Evolutionary conservation across 2,113 vertebrate species (phyloP), one percentile per base, ranked within the genome.

Genomic region (Neoarius graeffei): DNA sequence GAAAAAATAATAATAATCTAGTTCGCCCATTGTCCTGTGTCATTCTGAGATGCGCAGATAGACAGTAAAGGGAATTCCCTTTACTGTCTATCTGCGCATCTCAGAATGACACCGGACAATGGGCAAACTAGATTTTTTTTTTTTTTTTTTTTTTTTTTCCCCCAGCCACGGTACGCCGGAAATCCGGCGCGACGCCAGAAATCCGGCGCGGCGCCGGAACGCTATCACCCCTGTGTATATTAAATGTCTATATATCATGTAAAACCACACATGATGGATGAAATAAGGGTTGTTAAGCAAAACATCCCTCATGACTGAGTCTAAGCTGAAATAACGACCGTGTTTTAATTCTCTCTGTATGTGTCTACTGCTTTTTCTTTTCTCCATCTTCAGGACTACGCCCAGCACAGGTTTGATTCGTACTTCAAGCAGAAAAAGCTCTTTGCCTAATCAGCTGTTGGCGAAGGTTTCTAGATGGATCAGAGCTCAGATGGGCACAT

Each of bases 361-460:
- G 23, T 87, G 0, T 87, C 4, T 86, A 6, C 0, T 42, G 2
- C 35, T 42, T 42, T 88, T 10, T 74, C 0, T 62, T 48, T 87
- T 67, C 69, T 60, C 66, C 17, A 0, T 67, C 91, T 89, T 25
- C 91, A 97, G 97, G 97, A 98, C 85, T 98, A 98, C 0, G 97
- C 97, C 1, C 95, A 95, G 91, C 95, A 94, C 89, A 96, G 97
- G 4, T 98, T 99, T 88, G 95, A 97, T 86, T 95, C 95, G 50
- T 98, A 99, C 93, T 97, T 95, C 91, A 95, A 95, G 89, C 95
- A 94, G 85, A 96, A 96, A 81, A 95, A 93, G 86, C 92, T 93
- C 20, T 93, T 93, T 85, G 90, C 92, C 81, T 95, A 93, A 86
- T 25, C 79, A 79, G 59, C 15, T 54, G 27, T 54, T 14, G 17